Conservation (phyloP, 2,888 invertebrate species). For the Megaustenia siamemsis region DNA sequence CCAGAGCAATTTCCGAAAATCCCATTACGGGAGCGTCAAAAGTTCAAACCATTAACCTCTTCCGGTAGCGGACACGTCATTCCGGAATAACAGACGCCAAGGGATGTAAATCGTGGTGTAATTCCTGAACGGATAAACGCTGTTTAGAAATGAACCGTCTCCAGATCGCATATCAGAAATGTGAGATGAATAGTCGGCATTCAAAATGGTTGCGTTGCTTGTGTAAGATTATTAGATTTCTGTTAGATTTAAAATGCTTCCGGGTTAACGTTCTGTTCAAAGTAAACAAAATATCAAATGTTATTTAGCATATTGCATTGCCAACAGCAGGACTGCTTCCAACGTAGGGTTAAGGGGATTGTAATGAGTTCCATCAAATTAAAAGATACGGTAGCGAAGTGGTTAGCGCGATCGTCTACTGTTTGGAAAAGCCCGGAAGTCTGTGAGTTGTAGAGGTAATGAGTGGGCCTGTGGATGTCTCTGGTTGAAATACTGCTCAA, state of each 20-base stretch:
- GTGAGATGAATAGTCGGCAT: background rate
- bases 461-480: too few relatives aligned
- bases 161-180: background rate
- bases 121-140: conserved; percentile 33
- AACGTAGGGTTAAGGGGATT: too few relatives aligned
- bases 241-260: background rate
- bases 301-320: too few relatives aligned
- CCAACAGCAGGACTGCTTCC: too few relatives aligned
- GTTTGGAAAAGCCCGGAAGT: too few relatives aligned
- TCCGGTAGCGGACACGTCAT: conserved; percentile 14
- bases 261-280: too few relatives aligned
- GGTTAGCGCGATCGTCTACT: too few relatives aligned
- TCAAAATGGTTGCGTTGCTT: background rate
- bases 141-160: background rate
- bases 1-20: conserved; percentile 26
- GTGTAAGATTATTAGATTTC: background rate
- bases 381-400: too few relatives aligned
- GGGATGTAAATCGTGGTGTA: conserved; percentile 23
- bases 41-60: conserved; percentile 44
- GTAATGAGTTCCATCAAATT: too few relatives aligned
- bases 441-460: too few relatives aligned
- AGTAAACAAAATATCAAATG: too few relatives aligned
- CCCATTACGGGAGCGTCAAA: conserved; percentile 34
- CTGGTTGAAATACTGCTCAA: too few relatives aligned
- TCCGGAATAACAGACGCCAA: conserved; percentile 22